A percentile compares a stretch with the other conserved stretches of the same genome.
phyloP scores from a whole-genome alignment of 2,797 vertebrate species.

The Acropternis orthonyx region DNA sequence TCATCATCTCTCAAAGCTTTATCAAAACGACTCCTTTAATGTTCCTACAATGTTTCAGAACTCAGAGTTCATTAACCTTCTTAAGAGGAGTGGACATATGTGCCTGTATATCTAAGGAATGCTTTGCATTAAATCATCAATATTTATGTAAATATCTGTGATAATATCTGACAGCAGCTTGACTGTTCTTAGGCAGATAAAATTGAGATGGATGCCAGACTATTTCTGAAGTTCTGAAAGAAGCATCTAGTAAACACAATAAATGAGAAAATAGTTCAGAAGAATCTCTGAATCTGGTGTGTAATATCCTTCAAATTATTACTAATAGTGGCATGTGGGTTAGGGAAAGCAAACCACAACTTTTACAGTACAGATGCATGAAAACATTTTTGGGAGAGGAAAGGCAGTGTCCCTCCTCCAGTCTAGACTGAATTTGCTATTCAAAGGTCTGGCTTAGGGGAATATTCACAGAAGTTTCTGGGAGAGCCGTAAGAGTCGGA shows the following conservation, averaged over 20 bases:
- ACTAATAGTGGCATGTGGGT: accelerated
- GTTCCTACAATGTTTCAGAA: background rate
- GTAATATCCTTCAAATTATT: background rate
- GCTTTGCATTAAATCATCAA: conserved; percentile 27
- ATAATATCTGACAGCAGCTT: background rate
- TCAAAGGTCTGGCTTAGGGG: background rate
- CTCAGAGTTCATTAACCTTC: background rate
- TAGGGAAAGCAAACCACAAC: background rate
- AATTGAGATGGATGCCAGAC: background rate
- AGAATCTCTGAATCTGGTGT: background rate
- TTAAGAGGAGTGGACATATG: background rate
- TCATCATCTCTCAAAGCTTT: background rate
- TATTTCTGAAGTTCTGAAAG: background rate
- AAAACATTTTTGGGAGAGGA: background rate
- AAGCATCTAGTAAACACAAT: background rate
- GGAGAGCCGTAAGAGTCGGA: background rate
- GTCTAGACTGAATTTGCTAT: background rate
- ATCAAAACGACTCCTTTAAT: conserved; percentile 5
- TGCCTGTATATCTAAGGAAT: background rate
- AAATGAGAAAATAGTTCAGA: conserved; percentile 5
- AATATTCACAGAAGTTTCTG: background rate
- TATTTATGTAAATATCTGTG: conserved; percentile 36
- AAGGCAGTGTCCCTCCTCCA: background rate
- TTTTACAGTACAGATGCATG: background rate
- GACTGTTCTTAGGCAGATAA: background rate